Conservation (phyloP, 1,140 invertebrate genomes). For the Leptonema lineaticorne region DNA sequence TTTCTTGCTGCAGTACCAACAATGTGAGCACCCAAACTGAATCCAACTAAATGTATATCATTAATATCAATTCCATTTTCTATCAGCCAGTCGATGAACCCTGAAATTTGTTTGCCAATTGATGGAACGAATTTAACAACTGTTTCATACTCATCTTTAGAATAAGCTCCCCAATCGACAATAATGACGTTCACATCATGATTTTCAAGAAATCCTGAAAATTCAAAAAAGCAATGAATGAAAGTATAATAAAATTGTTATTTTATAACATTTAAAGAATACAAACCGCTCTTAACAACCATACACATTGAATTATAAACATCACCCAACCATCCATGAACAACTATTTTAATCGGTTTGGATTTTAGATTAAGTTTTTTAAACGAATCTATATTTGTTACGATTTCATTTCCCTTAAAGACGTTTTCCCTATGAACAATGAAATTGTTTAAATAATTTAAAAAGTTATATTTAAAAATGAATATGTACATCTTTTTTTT, state of each 20-base stretch:
- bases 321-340: too few relatives aligned
- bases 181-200: slow-evolving; percentile 52
- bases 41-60: slow-evolving; percentile 40
- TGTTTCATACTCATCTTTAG: slow-evolving; percentile 46
- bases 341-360: too few relatives aligned
- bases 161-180: slow-evolving; percentile 50
- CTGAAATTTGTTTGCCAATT: slow-evolving; percentile 51
- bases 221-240: background rate
- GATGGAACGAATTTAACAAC: slow-evolving; percentile 48
- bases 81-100: slow-evolving; percentile 52
- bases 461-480: too few relatives aligned
- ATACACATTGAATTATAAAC: too few relatives aligned
- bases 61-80: slow-evolving; percentile 15
- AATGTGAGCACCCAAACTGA: slow-evolving; percentile 49
- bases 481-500: too few relatives aligned
- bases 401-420: too few relatives aligned
- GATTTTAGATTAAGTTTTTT: too few relatives aligned
- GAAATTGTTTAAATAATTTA: too few relatives aligned
- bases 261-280: too few relatives aligned
- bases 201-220: slow-evolving; percentile 44
- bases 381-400: too few relatives aligned
- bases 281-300: too few relatives aligned
- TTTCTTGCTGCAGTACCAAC: slow-evolving; percentile 44
- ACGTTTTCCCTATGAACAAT: too few relatives aligned
- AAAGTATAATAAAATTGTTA: background rate